phyloP scores from a whole-genome alignment of 1,140 invertebrate genomes.

The Drosophila persimilis region DNA sequence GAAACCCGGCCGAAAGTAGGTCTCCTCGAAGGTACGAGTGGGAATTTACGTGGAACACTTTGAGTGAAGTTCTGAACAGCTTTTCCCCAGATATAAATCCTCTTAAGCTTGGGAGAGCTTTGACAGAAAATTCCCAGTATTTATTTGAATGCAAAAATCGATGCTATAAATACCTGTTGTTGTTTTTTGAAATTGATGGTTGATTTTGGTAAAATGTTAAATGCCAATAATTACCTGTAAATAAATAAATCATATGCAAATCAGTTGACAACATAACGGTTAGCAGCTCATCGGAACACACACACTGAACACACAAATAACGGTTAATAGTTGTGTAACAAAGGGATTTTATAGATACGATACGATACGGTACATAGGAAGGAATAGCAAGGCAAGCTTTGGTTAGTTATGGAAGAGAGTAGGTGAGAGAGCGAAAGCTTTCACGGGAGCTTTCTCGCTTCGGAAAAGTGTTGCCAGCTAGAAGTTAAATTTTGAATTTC shows the following conservation, averaged over 20 bases:
- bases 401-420: slow-evolving; percentile 24
- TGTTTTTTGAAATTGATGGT: slow-evolving; percentile 1
- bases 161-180: slow-evolving; percentile 7
- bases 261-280: slow-evolving; percentile 15
- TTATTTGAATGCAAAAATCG: slow-evolving; percentile 5
- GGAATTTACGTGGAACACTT: slow-evolving; percentile 31
- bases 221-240: slow-evolving; percentile 72
- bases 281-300: slow-evolving; percentile 9
- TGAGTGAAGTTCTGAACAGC: slow-evolving; percentile 36
- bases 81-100: background rate
- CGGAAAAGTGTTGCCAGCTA: slow-evolving; percentile 47
- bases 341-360: slow-evolving; percentile 32
- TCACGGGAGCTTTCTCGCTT: slow-evolving; percentile 34
- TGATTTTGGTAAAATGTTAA: slow-evolving; percentile 25
- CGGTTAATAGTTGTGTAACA: slow-evolving; percentile 27
- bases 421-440: slow-evolving; percentile 28
- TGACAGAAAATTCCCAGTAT: slow-evolving; percentile 26
- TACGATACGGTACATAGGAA: background rate
- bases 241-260: slow-evolving; percentile 39
- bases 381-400: slow-evolving; percentile 16
- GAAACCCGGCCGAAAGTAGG: slow-evolving; percentile 58
- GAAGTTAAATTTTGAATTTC: slow-evolving; percentile 11
- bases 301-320: slow-evolving; percentile 41
- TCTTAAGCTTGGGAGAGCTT: slow-evolving; percentile 13
- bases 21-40: slow-evolving; percentile 37